These are phyloP conservation scores for Cheirogaleus medius DNA, from an alignment of 2,113 vertebrate species.

Conservation along the genomic window DNA sequence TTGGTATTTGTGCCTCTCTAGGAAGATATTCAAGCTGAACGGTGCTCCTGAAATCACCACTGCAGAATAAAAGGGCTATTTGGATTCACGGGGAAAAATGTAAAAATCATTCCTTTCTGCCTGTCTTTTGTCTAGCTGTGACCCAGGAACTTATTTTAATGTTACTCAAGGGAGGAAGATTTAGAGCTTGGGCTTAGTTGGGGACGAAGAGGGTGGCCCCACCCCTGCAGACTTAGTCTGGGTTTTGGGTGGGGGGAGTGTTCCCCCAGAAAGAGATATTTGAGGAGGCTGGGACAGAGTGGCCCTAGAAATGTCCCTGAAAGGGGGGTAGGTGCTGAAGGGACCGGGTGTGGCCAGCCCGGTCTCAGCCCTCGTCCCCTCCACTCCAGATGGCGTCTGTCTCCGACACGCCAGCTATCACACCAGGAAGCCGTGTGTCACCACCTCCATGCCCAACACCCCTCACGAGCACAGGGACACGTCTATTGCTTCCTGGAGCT, in stretches of 20 bases:
- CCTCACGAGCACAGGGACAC: slow-evolving; percentile 34
- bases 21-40: not conserved
- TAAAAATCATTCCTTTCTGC: not conserved
- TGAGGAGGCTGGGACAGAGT: not conserved
- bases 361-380: not conserved
- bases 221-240: not conserved
- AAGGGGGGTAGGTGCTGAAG: slow-evolving; percentile 44
- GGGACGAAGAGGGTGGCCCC: not conserved
- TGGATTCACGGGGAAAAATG: not conserved
- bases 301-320: not conserved
- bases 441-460: slow-evolving; percentile 68
- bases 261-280: not conserved
- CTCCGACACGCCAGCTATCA: slow-evolving; percentile 68
- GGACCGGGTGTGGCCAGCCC: slow-evolving; percentile 5
- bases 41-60: not conserved
- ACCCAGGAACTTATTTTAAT: not conserved
- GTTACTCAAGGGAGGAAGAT: not conserved
- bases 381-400: slow-evolving; percentile 65
- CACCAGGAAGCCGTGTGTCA: slow-evolving; percentile 75
- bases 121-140: not conserved
- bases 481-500: slow-evolving; percentile 75
- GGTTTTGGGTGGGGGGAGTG: not conserved
- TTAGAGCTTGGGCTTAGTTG: not conserved
- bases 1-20: not conserved
- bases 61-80: not conserved